Evolutionary conservation across 2,113 vertebrate genomes (phyloP), one percentile per base, ranked within the genome.

Genomic region (Myxocyprinus asiaticus): DNA sequence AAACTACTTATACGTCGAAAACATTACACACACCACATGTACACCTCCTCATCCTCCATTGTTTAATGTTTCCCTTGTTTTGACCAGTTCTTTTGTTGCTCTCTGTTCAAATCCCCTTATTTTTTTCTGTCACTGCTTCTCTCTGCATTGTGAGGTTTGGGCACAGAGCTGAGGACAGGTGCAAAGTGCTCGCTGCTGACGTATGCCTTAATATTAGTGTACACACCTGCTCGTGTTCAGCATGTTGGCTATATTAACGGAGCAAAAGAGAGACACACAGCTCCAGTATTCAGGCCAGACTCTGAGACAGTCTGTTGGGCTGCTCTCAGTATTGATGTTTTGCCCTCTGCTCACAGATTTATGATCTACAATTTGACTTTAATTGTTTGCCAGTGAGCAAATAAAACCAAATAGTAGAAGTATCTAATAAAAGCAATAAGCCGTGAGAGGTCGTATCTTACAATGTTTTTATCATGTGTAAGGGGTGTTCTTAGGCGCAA

Each of bases 171-270:
- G 71, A 58, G 71, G 71, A 67, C 71, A 81, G 79, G 85, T 88
- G 87, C 76, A 53, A 17, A 9, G 9, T 4, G 33, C 44, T 62
- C 58, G 56, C 55, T 81, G 65, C 33, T 48, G 64, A 81, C 9
- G 58, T 62, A 48, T 50, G 43, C 70, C 64, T 74, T 75, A 48
- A 61, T 67, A 55, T 75, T 59, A 67, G 70, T 45, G 3, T 4
- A 22, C 64, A 62, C 64, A 75, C 71, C 69, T 80, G 79, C 79
- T 63, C 8, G 10, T 59, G 55, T 67, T 73, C 70, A 67, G 53
- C 9, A 82, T 86, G 84, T 87, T 90, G 82, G 87, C 55, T 90
- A 89, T 88, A n/a, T 84, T 85, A 85, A 86, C 61, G 78, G 9
- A 50, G 17, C 12, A 69, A 78, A 56, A 70, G 45, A 10, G 3